Percentiles rank a stretch among this genome's conserved stretches.
Conservation (phyloP, 2,113 vertebrate species). For the Tachysurus fulvidraco region DNA sequence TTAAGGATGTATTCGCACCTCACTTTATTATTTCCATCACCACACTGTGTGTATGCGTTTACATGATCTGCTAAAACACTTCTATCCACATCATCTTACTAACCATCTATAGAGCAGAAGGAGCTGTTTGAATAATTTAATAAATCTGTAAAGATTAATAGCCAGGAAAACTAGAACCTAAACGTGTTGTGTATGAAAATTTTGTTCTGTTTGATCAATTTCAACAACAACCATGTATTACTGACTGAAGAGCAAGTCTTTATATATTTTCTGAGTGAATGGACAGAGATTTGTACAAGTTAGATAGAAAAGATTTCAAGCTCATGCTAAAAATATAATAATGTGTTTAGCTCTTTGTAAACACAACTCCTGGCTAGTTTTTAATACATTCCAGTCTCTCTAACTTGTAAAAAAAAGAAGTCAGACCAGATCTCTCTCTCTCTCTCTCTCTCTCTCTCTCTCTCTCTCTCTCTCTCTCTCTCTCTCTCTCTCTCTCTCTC, state of each 20-base stretch:
- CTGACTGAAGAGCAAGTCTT: background rate
- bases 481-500: background rate
- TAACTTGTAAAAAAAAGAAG: background rate
- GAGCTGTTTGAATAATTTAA: background rate
- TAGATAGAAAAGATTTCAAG: background rate
- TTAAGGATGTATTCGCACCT: background rate
- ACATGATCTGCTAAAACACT: background rate
- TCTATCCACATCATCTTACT: background rate
- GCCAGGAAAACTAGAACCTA: background rate
- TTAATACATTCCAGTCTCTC: background rate
- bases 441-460: background rate
- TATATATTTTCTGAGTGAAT: background rate
- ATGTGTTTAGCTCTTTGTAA: constrained; percentile 1
- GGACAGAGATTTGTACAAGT: background rate
- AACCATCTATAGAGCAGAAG: background rate
- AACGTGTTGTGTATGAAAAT: background rate
- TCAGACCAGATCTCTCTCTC: background rate
- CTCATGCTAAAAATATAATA: background rate
- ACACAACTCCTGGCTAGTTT: background rate
- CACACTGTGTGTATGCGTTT: background rate
- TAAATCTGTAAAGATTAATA: background rate
- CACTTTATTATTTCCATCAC: background rate
- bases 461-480: background rate
- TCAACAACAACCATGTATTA: background rate
- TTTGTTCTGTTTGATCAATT: background rate